Percentiles rank a stretch among this genome's conserved stretches.
phyloP scores from a whole-genome alignment of 2,113 vertebrate genomes.

The Rhinolophus ferrumequinum region DNA sequence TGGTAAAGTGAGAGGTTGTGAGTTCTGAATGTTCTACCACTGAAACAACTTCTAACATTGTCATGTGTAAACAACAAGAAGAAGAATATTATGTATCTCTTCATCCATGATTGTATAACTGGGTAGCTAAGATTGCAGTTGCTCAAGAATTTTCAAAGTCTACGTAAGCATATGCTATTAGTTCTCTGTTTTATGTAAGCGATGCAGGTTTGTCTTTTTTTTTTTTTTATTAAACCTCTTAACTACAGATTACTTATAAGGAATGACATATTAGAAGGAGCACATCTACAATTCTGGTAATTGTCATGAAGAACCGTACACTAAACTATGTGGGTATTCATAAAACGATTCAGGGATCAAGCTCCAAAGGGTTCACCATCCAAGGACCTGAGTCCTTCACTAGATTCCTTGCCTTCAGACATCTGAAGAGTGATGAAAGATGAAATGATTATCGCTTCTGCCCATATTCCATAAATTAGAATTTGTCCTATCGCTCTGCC shows the following conservation, averaged over 20 bases:
- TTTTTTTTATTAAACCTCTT: not conserved
- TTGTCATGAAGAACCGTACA: not conserved
- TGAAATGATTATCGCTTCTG: not conserved
- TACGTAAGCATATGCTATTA: not conserved
- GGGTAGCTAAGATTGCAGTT: not conserved
- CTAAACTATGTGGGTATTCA: not conserved
- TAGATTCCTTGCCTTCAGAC: not conserved
- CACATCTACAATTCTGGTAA: not conserved
- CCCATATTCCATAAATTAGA: not conserved
- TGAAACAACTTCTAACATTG: not conserved
- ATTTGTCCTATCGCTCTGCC: not conserved
- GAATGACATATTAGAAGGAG: not conserved
- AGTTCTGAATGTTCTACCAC: not conserved
- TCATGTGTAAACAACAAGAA: not conserved
- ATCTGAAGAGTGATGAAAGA: not conserved
- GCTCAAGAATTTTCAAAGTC: not conserved
- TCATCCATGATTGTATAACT: not conserved
- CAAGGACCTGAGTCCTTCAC: not conserved
- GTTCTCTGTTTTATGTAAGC: not conserved
- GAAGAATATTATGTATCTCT: not conserved
- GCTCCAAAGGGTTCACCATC: not conserved
- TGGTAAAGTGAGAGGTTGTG: not conserved
- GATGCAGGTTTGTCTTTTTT: not conserved
- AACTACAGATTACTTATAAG: not conserved
- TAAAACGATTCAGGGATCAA: not conserved